These are phyloP conservation scores for Pandemis corylana DNA, from an alignment of 2,888 invertebrate genomes.

Conservation along the genomic window DNA sequence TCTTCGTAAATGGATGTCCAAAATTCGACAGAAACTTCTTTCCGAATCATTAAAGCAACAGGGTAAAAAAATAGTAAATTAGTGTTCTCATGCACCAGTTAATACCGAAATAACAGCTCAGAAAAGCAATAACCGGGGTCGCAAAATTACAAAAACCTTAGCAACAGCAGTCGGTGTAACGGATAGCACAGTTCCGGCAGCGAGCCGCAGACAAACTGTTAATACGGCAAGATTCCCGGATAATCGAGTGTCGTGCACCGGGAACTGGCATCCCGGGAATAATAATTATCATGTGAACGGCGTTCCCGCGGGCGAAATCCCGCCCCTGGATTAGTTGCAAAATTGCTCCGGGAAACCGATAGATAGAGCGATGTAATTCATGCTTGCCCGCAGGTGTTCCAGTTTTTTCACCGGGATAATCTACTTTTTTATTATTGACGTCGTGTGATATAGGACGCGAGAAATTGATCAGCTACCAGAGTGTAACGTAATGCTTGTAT, in stretches of 20 bases:
- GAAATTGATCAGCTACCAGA: background rate
- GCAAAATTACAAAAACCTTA: slow-evolving; percentile 23
- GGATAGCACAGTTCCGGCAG: slow-evolving; percentile 13
- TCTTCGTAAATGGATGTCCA: too few relatives aligned
- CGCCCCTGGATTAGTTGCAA: slow-evolving; percentile 55
- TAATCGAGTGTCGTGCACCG: slow-evolving; percentile 46
- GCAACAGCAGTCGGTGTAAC: slow-evolving; percentile 15
- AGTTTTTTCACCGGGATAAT: slow-evolving; percentile 31
- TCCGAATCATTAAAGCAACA: too few relatives aligned
- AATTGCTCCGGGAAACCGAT: slow-evolving; percentile 33
- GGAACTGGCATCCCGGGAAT: slow-evolving; percentile 45
- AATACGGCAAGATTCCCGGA: slow-evolving; percentile 44
- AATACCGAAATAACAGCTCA: slow-evolving; percentile 1
- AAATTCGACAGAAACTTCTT: too few relatives aligned
- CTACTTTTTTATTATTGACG: slow-evolving; percentile 21
- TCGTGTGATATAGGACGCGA: background rate
- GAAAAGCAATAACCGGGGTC: slow-evolving; percentile 28
- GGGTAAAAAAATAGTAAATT: background rate
- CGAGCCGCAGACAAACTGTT: slow-evolving; percentile 41
- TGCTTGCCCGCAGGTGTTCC: slow-evolving; percentile 36
- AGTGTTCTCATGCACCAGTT: background rate
- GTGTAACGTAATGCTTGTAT: background rate
- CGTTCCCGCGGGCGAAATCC: slow-evolving; percentile 55
- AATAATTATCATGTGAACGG: slow-evolving; percentile 63
- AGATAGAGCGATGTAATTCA: slow-evolving; percentile 39